Percentiles rank a stretch among this genome's conserved stretches.
phyloP scores from a whole-genome alignment of 2,888 invertebrate species.

The Melieria omissa region DNA sequence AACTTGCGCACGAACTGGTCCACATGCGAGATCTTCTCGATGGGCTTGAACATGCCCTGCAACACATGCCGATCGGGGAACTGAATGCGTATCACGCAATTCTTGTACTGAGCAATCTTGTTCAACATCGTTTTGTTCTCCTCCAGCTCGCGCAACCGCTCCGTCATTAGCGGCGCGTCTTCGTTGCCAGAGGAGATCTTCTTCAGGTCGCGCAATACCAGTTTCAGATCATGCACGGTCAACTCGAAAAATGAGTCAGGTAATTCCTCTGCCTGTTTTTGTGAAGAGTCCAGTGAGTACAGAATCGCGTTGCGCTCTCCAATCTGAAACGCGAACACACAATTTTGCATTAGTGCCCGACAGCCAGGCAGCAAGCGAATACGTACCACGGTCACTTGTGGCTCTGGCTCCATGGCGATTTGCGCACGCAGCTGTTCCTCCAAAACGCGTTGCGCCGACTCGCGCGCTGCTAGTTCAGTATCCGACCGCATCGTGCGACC shows the following conservation, averaged over 20 bases:
- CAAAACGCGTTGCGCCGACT: conserved; percentile 36
- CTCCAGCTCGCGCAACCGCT: conserved; percentile 72
- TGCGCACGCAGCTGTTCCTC: conserved; percentile 36
- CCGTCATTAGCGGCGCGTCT: conserved; percentile 79
- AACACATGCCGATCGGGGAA: conserved; percentile 88
- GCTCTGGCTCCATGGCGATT: conserved; percentile 47
- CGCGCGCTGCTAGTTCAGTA: conserved; percentile 20
- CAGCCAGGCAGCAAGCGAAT: neutral
- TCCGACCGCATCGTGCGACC: conserved; percentile 54
- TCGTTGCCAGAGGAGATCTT: conserved; percentile 74
- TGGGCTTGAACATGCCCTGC: conserved; percentile 85
- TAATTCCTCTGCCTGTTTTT: conserved; percentile 76
- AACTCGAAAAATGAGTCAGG: conserved; percentile 91
- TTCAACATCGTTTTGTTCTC: conserved; percentile 70
- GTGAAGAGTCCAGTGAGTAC: conserved; percentile 74
- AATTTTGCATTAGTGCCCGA: neutral
- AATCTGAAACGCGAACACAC: conserved; percentile 69
- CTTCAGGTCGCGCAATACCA: conserved; percentile 79
- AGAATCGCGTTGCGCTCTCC: conserved; percentile 80
- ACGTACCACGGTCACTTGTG: conserved; percentile 58
- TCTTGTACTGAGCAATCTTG: conserved; percentile 76
- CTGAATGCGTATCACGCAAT: conserved; percentile 83
- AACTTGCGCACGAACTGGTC: conserved; percentile 79
- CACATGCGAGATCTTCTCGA: conserved; percentile 78
- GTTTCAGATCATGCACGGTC: conserved; percentile 83